Base-by-base conservation (phyloP, 2,797 vertebrate genomes). In the Artibeus lituratus region DNA sequence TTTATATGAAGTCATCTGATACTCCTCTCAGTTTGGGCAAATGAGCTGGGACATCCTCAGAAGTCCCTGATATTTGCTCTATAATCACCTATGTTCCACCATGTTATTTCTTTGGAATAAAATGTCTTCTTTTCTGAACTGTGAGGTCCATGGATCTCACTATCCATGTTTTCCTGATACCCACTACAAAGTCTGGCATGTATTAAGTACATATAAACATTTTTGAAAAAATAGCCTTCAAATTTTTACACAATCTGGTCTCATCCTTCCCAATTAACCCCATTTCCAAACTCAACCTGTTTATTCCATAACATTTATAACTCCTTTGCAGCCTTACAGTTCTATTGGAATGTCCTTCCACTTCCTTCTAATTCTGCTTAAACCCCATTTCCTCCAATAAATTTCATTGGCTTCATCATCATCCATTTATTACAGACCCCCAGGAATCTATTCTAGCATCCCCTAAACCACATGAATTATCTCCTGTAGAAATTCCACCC, bases 41-140 rank as follows among this genome's bases (percentile, higher is more conserved):
- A 15, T 0, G 10, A 16, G 12, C 49, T 69, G 2, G 19, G 39
- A n/a, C 4, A 32, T n/a, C 10, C 9, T 22, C 5, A 14, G 0
- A 4, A 35, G 24, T 37, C 26, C 8, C 42, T 90, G 32, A 21
- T 10, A 3, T 32, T 76, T 72, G 32, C 1, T 10, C 15, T 29
- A 1, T 53, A 32, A 47, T 49, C 39, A 22, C 15, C 5, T 35
- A 9, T 86, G 22, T 47, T 82, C 32, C 86, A 67, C 6, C 10
- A 29, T 5, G 15, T 39, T 70, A 24, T 70, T 65, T 2, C 9
- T 69, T 49, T 42, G 21, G 42, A 78, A 73, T 0, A 65, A 53
- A 74, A n/a, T 7, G 29, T 19, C 21, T 82, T 95, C 53, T 5
- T 18, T 55, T 37, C 35, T 86, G 59, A 94, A 86, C 7, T 7